phyloP scores from a whole-genome alignment of 2,888 invertebrate species.

The Drosophila hamatofila region DNA sequence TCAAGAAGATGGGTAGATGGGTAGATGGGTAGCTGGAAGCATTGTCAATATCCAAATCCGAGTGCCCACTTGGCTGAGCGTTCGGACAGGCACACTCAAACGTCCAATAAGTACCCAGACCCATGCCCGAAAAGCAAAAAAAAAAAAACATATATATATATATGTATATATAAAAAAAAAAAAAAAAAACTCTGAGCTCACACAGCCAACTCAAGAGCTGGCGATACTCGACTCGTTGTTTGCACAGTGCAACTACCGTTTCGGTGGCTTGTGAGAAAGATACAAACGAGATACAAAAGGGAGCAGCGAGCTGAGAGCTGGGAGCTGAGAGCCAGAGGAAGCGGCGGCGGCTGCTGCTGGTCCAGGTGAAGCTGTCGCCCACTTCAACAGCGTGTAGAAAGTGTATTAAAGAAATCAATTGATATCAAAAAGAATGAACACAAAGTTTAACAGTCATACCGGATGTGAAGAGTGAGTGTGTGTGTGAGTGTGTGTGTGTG shows the following conservation, averaged over 20 bases:
- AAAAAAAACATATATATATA: no score
- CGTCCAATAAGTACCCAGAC: slow-evolving; percentile 71
- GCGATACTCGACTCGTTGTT: slow-evolving; percentile 65
- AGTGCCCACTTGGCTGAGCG: slow-evolving; percentile 75
- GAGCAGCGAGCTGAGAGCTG: not conserved
- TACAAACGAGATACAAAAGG: slow-evolving; percentile 48
- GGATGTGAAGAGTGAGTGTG: slow-evolving; percentile 56
- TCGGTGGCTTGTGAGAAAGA: slow-evolving; percentile 79
- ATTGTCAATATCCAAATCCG: slow-evolving; percentile 75
- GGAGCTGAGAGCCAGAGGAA: not conserved
- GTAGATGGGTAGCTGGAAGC: slow-evolving; percentile 47
- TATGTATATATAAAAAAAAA: no score
- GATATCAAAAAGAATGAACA: slow-evolving; percentile 58
- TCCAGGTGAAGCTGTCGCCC: slow-evolving; percentile 40
- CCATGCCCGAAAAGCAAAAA: slow-evolving; percentile 44
- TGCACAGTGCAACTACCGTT: slow-evolving; percentile 79
- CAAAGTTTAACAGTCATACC: slow-evolving; percentile 48
- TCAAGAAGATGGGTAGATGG: slow-evolving; percentile 31
- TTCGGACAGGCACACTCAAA: slow-evolving; percentile 73
- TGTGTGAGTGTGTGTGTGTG: not conserved
- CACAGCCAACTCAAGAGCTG: slow-evolving; percentile 4
- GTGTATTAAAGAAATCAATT: slow-evolving; percentile 74
- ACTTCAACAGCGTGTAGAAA: slow-evolving; percentile 71
- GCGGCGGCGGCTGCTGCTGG: not conserved
- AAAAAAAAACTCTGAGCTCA: not conserved